Percentiles rank a stretch among this genome's conserved stretches.
Conservation (phyloP, 2,113 vertebrate species). For the Sinocyclocheilus rhinocerous region DNA sequence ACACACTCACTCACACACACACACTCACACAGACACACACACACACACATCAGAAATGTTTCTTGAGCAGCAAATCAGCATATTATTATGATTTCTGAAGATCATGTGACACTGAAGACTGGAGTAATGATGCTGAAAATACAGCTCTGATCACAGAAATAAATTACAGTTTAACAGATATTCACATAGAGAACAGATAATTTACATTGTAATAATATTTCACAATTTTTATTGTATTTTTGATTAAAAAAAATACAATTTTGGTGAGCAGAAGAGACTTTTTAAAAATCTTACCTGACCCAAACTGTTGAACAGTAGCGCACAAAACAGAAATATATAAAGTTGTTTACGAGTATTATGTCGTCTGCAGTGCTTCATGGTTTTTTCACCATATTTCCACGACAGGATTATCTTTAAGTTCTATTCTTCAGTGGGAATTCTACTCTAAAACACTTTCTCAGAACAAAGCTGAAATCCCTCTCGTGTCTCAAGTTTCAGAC, state of each 20-base stretch:
- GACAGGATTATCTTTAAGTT: background rate
- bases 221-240: background rate
- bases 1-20: background rate
- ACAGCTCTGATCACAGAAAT: background rate
- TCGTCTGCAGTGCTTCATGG: background rate
- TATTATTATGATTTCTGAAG: background rate
- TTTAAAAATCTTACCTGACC: background rate
- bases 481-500: background rate
- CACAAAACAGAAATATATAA: background rate
- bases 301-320: background rate
- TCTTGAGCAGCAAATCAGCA: background rate
- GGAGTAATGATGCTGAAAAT: background rate
- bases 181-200: background rate
- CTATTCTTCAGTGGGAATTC: background rate
- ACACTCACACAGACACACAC: background rate
- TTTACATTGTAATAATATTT: background rate
- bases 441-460: background rate
- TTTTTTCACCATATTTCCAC: background rate
- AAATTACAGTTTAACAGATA: background rate
- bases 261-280: background rate
- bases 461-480: background rate
- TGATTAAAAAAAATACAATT: background rate
- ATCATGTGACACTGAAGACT: slow-evolving; percentile 9
- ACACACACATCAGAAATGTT: background rate
- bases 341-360: background rate